Evolutionary conservation across 2,113 vertebrate genomes (phyloP), one percentile per base, ranked within the genome.

Genomic region (Eubucco bourcierii): DNA sequence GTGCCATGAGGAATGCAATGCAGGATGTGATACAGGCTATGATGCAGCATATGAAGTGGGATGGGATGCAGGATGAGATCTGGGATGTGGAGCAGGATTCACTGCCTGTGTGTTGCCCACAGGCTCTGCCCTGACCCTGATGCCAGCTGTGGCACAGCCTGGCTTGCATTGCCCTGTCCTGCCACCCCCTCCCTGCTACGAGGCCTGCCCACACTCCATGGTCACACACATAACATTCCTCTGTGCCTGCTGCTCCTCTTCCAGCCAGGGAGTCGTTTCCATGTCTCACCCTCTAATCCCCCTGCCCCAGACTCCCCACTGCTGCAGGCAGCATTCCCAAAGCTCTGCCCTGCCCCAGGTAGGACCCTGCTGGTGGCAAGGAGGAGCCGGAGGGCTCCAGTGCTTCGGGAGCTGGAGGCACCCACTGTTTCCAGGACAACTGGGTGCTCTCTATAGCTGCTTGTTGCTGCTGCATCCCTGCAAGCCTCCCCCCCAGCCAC

Each of bases 401-500:
- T 0, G 2, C 67, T 18, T 46, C 8, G 2, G 87, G 82, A 85
- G 56, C 28, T 1, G 3, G 82, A 76, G 58, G 91, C 79, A 87
- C 93, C 92, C 93, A 91, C 90, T 74, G 92, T 95, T 95, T 90
- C 94, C 93, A 93, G 94, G 95, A 95, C 93, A 95, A 95, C 90
- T 92, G 94, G 95, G 94, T 94, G 95, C 95, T 95, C 87, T 91
- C 67, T 4, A 2, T n/a, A 90, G 91, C 82, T 78, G 75, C 95
- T 73, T 7, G 53, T 41, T 71, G 87, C 90, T 76, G 72, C 90
- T 67, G 76, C 70, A 72, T 80, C 82, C 78, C 86, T 65, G 82
- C 94, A 88, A 92, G 80, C 55, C 91, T 89, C 23, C 23, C 80
- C 81, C 44, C 53, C 67, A 24, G 20, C 44, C 12, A 2, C 80